Percentiles rank a stretch among this genome's conserved stretches.
phyloP scores from a whole-genome alignment of 2,113 vertebrate genomes.

The Callorhinus ursinus region DNA sequence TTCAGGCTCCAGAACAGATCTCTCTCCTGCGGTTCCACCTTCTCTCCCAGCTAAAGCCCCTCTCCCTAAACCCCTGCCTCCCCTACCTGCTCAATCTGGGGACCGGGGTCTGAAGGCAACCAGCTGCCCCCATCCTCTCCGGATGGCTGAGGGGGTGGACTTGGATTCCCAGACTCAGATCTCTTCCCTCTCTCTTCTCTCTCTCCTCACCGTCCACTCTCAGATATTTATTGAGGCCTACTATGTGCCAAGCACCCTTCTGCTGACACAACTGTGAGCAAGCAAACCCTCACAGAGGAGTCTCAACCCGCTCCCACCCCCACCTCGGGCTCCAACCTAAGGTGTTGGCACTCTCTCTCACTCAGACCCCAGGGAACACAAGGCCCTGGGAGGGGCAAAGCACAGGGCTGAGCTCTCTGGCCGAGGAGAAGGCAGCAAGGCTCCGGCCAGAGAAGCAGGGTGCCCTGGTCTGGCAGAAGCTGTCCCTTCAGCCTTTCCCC shows the following conservation, averaged over 20 bases:
- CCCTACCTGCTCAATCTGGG: not conserved
- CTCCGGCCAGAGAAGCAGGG: not conserved
- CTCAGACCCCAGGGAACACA: not conserved
- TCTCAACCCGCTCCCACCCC: not conserved
- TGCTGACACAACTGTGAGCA: not conserved
- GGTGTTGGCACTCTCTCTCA: not conserved
- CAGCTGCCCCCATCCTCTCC: not conserved
- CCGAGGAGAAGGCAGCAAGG: not conserved
- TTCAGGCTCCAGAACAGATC: not conserved
- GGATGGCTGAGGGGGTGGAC: not conserved
- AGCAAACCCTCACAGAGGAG: not conserved
- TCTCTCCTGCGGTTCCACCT: not conserved
- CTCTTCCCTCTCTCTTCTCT: not conserved
- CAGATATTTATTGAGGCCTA: not conserved
- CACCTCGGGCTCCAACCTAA: not conserved
- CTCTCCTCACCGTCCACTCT: not conserved
- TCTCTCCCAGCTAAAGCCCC: not conserved
- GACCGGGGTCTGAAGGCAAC: not conserved
- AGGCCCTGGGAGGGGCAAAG: not conserved
- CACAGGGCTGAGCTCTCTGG: not conserved
- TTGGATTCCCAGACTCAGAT: not conserved
- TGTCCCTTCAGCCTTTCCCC: not conserved
- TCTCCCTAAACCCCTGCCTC: not conserved
- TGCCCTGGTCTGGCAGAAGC: not conserved
- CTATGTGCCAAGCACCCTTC: not conserved